Conservation (phyloP, 2,888 invertebrate species). For the Lutraria lutraria region DNA sequence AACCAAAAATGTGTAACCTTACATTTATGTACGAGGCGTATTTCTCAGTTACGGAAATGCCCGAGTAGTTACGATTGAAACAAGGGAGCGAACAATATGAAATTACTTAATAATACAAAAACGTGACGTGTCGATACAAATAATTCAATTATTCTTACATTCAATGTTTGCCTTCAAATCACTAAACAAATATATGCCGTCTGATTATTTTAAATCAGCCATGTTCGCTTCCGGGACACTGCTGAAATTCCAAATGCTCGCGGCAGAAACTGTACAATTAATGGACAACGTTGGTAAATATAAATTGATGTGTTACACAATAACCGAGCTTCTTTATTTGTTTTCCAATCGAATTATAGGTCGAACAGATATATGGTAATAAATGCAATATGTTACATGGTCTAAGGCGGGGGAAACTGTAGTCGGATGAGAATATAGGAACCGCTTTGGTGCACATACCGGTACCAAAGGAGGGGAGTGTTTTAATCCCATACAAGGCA, state of each 20-base stretch:
- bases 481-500: too few species aligned
- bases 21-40: too few species aligned
- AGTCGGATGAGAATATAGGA: neutral
- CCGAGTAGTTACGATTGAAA: too few species aligned
- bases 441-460: neutral
- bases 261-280: neutral
- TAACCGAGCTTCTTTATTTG: neutral
- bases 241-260: neutral
- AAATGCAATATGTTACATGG: neutral
- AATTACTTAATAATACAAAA: neutral
- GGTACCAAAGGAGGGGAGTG: too few species aligned
- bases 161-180: neutral
- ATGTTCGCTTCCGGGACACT: neutral
- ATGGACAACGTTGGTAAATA: neutral
- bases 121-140: neutral
- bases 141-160: neutral
- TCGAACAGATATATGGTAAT: constrained; percentile 13
- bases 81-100: too few species aligned
- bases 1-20: too few species aligned
- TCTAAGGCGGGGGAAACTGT: neutral
- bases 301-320: constrained; percentile 7
- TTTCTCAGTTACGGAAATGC: too few species aligned
- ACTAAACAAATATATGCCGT: neutral
- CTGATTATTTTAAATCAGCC: neutral
- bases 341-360: neutral